These are phyloP conservation scores for Isaurus tuberculatus DNA, from an alignment of 92 coral and sea anemone genomes.

Conservation along the genomic window DNA sequence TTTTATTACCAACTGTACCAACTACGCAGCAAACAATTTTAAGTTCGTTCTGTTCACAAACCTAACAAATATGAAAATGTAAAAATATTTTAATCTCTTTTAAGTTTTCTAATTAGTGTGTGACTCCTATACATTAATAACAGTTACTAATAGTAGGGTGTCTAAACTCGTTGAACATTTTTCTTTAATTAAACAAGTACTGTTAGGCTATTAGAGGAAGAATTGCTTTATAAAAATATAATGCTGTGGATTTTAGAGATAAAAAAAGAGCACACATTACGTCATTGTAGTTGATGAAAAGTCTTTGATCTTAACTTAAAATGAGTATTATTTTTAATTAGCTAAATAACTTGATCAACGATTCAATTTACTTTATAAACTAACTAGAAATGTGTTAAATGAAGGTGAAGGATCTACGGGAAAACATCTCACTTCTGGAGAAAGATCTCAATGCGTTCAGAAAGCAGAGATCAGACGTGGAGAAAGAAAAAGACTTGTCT, in stretches of 20 bases:
- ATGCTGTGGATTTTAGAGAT: not conserved
- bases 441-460: slow-evolving; percentile 31
- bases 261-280: not conserved
- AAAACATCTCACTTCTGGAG: slow-evolving; percentile 22
- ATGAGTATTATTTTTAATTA: not conserved
- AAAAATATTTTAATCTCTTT: too few relatives aligned
- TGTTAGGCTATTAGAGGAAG: too few relatives aligned
- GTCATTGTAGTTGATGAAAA: not conserved
- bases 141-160: too few relatives aligned
- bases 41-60: too few relatives aligned
- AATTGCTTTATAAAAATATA: not conserved
- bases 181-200: too few relatives aligned
- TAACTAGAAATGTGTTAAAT: not conserved
- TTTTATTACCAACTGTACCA: too few relatives aligned
- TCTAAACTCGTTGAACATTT: too few relatives aligned
- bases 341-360: not conserved
- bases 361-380: not conserved
- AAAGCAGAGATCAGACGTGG: slow-evolving; percentile 39
- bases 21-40: too few relatives aligned
- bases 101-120: too few relatives aligned
- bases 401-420: slow-evolving; percentile 28
- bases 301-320: not conserved
- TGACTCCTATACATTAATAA: too few relatives aligned
- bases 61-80: too few relatives aligned
- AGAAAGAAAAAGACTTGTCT: slow-evolving; percentile 42